These are phyloP conservation scores for Origma solitaria DNA, from an alignment of 2,113 vertebrate species.

Conservation along the genomic window DNA sequence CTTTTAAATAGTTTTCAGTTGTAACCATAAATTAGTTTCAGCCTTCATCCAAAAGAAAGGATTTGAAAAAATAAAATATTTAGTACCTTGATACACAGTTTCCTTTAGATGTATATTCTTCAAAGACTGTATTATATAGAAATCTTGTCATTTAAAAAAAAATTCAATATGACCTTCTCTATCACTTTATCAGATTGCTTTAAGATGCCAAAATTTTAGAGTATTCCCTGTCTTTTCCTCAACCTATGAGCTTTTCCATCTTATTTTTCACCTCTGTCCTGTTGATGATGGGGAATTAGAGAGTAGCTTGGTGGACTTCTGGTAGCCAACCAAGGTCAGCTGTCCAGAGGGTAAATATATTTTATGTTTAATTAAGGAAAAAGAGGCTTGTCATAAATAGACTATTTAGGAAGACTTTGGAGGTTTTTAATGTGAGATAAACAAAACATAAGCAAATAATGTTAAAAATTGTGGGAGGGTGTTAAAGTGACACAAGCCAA, in stretches of 20 bases:
- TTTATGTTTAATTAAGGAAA: not conserved
- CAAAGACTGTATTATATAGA: not conserved
- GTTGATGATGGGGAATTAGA: not conserved
- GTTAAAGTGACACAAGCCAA: not conserved
- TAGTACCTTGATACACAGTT: not conserved
- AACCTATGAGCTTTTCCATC: not conserved
- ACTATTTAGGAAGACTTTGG: not conserved
- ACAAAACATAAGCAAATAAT: not conserved
- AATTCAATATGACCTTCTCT: not conserved
- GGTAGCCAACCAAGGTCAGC: not conserved
- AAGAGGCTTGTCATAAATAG: not conserved
- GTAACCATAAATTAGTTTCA: not conserved
- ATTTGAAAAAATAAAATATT: not conserved
- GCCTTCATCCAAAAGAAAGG: not conserved
- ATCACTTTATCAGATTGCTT: not conserved
- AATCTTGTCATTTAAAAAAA: not conserved
- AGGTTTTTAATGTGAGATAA: not conserved
- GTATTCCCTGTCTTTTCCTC: not conserved
- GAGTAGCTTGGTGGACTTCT: not conserved
- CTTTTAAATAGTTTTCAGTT: not conserved
- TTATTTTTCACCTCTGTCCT: not conserved
- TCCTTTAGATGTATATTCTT: not conserved
- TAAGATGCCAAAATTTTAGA: not conserved
- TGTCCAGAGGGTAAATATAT: not conserved
- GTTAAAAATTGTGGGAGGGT: accelerated